Conservation (phyloP, 1,140 invertebrate genomes). For the Drosophila elegans region DNA sequence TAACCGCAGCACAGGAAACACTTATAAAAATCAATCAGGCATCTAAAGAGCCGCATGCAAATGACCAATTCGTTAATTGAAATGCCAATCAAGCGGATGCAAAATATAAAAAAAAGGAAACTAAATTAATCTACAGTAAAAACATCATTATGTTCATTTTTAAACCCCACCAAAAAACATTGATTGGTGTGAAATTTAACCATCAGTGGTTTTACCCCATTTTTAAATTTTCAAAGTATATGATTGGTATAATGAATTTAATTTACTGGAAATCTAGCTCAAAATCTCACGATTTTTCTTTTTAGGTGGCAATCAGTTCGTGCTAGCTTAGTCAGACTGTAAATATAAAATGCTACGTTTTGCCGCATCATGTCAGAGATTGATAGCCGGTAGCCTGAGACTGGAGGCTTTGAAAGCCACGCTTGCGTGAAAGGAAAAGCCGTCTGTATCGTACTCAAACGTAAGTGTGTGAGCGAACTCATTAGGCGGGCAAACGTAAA, state of each 20-base stretch:
- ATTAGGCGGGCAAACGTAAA: slow-evolving; percentile 78
- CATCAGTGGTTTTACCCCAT: no score
- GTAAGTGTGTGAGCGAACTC: slow-evolving; percentile 64
- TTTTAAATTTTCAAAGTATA: neutral
- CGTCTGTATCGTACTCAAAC: slow-evolving; percentile 1
- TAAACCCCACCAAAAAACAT: no score
- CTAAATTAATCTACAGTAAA: slow-evolving; percentile 2
- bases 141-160: neutral
- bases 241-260: no score
- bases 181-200: neutral
- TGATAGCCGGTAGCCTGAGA: slow-evolving; percentile 50
- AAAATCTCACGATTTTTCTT: no score
- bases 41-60: slow-evolving; percentile 44
- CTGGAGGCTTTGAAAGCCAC: slow-evolving; percentile 36
- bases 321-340: neutral
- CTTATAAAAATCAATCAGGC: slow-evolving; percentile 29
- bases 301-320: neutral
- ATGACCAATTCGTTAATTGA: slow-evolving; percentile 66
- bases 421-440: slow-evolving; percentile 69
- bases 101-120: slow-evolving; percentile 2
- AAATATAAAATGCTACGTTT: slow-evolving; percentile 31
- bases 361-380: slow-evolving; percentile 63
- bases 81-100: slow-evolving; percentile 57
- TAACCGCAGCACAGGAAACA: slow-evolving; percentile 5
- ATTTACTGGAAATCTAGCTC: no score